Base-by-base conservation (phyloP, 2,113 vertebrate genomes). In the Paradisaea rubra region DNA sequence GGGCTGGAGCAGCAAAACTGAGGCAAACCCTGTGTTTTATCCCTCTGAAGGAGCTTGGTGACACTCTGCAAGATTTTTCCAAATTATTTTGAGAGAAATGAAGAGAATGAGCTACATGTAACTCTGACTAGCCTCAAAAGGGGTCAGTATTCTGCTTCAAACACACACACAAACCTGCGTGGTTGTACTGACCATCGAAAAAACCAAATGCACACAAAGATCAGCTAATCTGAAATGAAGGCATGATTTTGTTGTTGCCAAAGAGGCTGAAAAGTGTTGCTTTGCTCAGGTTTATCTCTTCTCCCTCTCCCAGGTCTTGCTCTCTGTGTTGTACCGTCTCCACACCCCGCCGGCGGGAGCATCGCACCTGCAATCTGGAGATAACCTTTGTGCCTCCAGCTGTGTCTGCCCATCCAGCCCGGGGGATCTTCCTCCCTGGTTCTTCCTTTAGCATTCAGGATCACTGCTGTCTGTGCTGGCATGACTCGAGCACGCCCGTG, bases 281-380 rank as follows among this genome's bases (percentile, higher is more conserved):
- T 86, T 69, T 12, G 3, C 45, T 56, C 33, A 27, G 25, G 47
- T 69, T 63, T 87, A 6, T 47, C 54, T 91, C 33, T 50, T 42
- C 42, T 85, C 16, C 52, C 27, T 82, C 39, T 71, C 45, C 25
- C 7, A 9, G 35, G 45, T 77, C 81, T 72, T 30, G 49, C 30
- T 69, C 18, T 50, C 1, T 50, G 0, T 23, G 20, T 64, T 47
- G 54, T 23, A 17, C 25, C 0, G 0, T 53, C 56, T 73, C 56
- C 2, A 2, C 27, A 21, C 73, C 37, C 50, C 0, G 9, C 21
- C 0, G 0, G 25, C 24, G 42, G 73, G 78, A 81, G 31, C 73
- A 44, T 61, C 0, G 0, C 28, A 12, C 60, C 64, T 81, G 78
- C 31, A 60, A 49, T 25, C 60, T 30, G 78, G n/a, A 87, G 86